Evolutionary conservation across 2,797 vertebrate species (phyloP), one percentile per base, ranked within the genome.

Genomic region (Dendrocincla tyrannina): DNA sequence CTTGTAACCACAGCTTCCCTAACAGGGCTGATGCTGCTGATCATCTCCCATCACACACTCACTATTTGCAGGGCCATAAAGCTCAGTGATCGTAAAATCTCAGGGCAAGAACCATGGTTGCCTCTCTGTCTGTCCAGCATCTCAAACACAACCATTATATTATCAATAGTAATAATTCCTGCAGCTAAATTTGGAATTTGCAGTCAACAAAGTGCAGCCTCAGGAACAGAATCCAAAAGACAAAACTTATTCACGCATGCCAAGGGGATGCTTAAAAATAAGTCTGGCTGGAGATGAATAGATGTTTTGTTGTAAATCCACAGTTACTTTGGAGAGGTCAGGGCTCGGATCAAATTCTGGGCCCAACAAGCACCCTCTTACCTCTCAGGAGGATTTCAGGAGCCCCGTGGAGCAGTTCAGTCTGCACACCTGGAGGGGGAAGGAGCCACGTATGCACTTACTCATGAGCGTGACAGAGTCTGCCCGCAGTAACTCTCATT

Each of bases 261-360:
- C 95, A 95, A 96, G 74, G 76, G 59, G 83, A 53, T 42, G 82
- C 92, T 96, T 94, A 92, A 90, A 93, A 96, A 94, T 92, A 92
- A 95, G 93, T 70, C 91, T 85, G 95, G 47, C 83, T 33, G 64
- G 73, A 81, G 85, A 91, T 90, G 77, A 97, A 94, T 84, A 70
- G 77, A 73, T 73, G 67, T 81, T 91, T 78, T 97, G 89, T 91
- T 86, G 83, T 55, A 82, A 95, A 91, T 37, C 87, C 85, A 27
- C 75, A 33, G 75, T 90, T 60, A 39, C 2, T 11, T 28, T 33
- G 84, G 56, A n/a, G 92, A 89, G 69, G 35, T 81, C 52, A n/a
- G 73, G 89, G 28, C 79, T 80, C 2, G 0, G 62, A 62, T 37
- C 58, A 62, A 58, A 75, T 10, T 3, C 55, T 63, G 66, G 52